phyloP scores from a whole-genome alignment of 2,797 vertebrate genomes.

The Phoeniculus purpureus region DNA sequence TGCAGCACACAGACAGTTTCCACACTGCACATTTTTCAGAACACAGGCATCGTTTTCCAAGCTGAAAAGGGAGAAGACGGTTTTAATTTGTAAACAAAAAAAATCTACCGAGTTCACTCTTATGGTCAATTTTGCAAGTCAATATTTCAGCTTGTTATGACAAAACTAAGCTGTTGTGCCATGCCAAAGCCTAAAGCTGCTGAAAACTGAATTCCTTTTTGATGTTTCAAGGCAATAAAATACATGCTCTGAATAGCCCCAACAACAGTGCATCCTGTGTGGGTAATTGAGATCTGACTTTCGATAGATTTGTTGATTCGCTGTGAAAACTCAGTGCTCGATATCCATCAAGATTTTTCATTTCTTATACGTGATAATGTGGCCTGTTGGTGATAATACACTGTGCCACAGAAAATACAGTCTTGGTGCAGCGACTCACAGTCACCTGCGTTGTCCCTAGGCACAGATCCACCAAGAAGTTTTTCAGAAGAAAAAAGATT shows the following conservation, averaged over 20 bases:
- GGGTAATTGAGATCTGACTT: background rate
- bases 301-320: background rate
- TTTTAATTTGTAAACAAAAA: constrained; percentile 19
- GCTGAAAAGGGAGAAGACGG: background rate
- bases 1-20: background rate
- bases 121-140: background rate
- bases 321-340: background rate
- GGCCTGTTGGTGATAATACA: background rate
- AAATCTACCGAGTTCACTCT: background rate
- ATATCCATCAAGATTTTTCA: background rate
- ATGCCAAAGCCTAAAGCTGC: background rate
- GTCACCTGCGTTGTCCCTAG: background rate
- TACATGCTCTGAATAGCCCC: background rate
- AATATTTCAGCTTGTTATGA: constrained; percentile 4
- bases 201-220: background rate
- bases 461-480: background rate
- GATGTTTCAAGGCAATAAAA: background rate
- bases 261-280: background rate
- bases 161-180: background rate
- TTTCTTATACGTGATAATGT: background rate
- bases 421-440: background rate
- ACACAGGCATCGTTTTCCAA: background rate
- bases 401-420: background rate
- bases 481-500: background rate
- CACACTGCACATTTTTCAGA: background rate